Evolutionary conservation across 2,113 vertebrate genomes (phyloP), one percentile per base, ranked within the genome.

Genomic region (Pygoscelis antarcticus): DNA sequence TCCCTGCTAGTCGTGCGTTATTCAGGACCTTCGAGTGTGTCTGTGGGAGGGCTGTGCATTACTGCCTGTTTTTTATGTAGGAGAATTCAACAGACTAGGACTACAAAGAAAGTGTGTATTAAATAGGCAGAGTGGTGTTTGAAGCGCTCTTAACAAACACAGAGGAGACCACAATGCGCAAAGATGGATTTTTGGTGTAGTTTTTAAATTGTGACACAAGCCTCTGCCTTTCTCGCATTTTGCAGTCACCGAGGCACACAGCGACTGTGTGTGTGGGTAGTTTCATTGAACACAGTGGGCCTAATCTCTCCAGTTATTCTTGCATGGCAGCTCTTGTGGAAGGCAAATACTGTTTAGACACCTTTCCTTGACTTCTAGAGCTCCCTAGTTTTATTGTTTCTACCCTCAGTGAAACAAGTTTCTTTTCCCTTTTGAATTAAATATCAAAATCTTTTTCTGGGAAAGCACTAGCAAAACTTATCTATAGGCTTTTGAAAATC

Each of bases 11-110:
- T 58, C 12, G 2, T 70, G 47, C 47, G 46, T 94, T 97, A 83
- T 94, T 96, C 64, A 91, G 60, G 81, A 83, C 44, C 93, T 94
- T 91, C 26, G 2, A 91, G 80, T 42, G 80, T 82, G 68, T 69
- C 86, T 9, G 44, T 96, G 83, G 86, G 96, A 93, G 91, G 65
- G 87, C 87, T 94, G 54, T 66, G 51, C 27, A 3, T 40, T 76
- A 26, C 60, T 81, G 75, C 55, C 32, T 66, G 32, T 30, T 86
- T 86, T 94, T 94, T 77, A 46, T 90, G 55, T 71, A 69, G 52
- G 44, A 82, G 77, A 76, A 17, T 92, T 88, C 83, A 81, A 7
- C 77, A 78, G 60, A 54, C 42, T 58, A 75, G 72, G 42, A 29
- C 69, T 90, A 71, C 23, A 32, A 47, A 90, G 71, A 85, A 88